phyloP scores from a whole-genome alignment of 2,888 invertebrate species.

The Cremastinae sp. region DNA sequence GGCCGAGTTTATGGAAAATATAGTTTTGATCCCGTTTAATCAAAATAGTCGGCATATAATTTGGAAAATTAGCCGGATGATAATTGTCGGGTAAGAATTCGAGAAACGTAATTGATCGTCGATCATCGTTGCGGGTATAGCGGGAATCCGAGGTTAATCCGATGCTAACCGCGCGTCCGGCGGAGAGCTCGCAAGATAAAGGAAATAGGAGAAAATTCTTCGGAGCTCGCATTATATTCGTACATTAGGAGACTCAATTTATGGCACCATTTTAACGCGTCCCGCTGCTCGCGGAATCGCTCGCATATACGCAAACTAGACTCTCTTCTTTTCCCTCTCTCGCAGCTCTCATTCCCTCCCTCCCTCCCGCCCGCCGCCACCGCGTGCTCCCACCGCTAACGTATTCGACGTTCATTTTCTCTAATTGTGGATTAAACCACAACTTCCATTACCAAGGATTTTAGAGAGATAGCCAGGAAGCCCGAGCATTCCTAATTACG shows the following conservation, averaged over 20 bases:
- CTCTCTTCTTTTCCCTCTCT: conserved; percentile 1
- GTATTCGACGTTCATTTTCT: conserved; percentile 44
- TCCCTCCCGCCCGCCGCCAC: not conserved
- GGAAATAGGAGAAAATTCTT: conserved; percentile 39
- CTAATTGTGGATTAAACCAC: conserved; percentile 21
- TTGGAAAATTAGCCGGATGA: conserved; percentile 34
- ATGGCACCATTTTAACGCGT: conserved; percentile 51
- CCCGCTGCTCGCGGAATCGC: conserved; percentile 23
- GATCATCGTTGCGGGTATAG: conserved; percentile 29
- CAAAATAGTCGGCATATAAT: conserved; percentile 42
- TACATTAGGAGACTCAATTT: conserved; percentile 43
- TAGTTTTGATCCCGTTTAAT: conserved; percentile 49
- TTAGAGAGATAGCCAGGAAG: conserved; percentile 26
- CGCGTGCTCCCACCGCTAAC: not conserved
- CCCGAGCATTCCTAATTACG: conserved; percentile 39
- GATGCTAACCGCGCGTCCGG: conserved; percentile 2
- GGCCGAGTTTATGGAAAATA: conserved; percentile 22
- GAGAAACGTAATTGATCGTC: conserved; percentile 25
- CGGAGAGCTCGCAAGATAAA: conserved; percentile 34
- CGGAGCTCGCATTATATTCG: conserved; percentile 8
- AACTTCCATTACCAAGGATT: conserved; percentile 51
- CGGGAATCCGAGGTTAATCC: conserved; percentile 23
- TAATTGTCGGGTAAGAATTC: conserved; percentile 35
- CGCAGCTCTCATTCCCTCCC: not conserved
- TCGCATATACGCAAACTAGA: conserved; percentile 33